phyloP scores from a whole-genome alignment of 2,113 vertebrate species.

The Peucedramus taeniatus region DNA sequence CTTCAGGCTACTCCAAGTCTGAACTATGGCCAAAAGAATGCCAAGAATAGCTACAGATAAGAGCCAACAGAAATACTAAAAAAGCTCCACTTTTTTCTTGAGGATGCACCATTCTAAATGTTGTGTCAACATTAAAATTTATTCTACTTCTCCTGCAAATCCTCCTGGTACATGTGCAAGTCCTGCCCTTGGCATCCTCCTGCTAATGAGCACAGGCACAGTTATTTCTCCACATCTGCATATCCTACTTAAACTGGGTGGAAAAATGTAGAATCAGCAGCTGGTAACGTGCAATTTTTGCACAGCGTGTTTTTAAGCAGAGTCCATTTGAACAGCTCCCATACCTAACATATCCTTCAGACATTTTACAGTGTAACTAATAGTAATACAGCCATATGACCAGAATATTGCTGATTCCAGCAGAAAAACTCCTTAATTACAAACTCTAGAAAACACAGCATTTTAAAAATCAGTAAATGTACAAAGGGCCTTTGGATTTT shows the following conservation, averaged over 20 bases:
- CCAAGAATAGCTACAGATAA: not conserved
- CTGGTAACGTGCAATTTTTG: not conserved
- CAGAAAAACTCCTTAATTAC: not conserved
- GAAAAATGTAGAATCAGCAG: not conserved
- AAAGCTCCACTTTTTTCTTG: not conserved
- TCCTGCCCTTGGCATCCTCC: not conserved
- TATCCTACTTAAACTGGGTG: not conserved
- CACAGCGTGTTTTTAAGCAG: not conserved
- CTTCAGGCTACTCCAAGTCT: not conserved
- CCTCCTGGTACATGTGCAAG: not conserved
- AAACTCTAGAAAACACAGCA: not conserved
- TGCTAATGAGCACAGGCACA: not conserved
- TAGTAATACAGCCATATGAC: not conserved
- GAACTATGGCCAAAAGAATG: not conserved
- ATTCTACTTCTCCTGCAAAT: not conserved
- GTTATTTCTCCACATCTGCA: not conserved
- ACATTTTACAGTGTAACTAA: not conserved
- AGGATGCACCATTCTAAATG: not conserved
- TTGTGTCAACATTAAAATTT: not conserved
- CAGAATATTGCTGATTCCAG: not conserved
- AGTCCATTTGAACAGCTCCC: not conserved
- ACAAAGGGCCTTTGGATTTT: not conserved
- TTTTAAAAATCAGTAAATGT: not conserved
- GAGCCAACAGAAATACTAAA: not conserved
- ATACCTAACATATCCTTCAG: not conserved